Conservation (phyloP, 2,797 vertebrate species). For the Borostomias antarcticus region DNA sequence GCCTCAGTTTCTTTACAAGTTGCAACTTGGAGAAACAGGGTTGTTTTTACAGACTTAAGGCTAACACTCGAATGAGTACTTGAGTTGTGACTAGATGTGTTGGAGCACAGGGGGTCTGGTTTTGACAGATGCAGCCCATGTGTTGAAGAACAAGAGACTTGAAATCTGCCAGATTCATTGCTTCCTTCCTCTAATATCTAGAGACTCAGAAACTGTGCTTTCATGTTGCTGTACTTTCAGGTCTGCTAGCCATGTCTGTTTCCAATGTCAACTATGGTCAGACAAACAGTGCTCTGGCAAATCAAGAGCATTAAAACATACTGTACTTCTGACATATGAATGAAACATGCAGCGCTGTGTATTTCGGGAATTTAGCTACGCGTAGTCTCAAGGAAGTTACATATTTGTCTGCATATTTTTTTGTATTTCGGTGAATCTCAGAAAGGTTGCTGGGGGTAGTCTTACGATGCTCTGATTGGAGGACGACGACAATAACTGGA, state of each 20-base stretch:
- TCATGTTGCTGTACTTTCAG: background rate
- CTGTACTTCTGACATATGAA: too few species aligned
- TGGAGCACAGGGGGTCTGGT: conserved; percentile 32
- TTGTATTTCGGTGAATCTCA: background rate
- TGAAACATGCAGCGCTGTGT: too few species aligned
- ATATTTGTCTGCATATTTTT: background rate
- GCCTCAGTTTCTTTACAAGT: conserved; percentile 34
- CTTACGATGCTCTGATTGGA: background rate
- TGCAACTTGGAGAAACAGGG: conserved; percentile 27
- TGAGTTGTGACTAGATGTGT: conserved; percentile 39
- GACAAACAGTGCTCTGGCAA: background rate
- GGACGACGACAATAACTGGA: background rate
- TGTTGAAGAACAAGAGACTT: conserved; percentile 19
- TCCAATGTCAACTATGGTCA: background rate
- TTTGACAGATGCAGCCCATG: conserved; percentile 45
- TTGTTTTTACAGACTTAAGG: conserved; percentile 27
- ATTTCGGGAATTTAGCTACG: background rate
- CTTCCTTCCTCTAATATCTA: background rate
- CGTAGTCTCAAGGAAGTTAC: too few species aligned
- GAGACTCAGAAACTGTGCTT: background rate
- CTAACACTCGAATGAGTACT: conserved; percentile 27
- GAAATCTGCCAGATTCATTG: background rate
- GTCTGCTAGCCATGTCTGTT: background rate
- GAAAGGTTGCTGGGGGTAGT: background rate
- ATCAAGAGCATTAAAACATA: background rate